Evolutionary conservation across 2,888 invertebrate species (phyloP).

Genomic region (Andrena chrysosceles): DNA sequence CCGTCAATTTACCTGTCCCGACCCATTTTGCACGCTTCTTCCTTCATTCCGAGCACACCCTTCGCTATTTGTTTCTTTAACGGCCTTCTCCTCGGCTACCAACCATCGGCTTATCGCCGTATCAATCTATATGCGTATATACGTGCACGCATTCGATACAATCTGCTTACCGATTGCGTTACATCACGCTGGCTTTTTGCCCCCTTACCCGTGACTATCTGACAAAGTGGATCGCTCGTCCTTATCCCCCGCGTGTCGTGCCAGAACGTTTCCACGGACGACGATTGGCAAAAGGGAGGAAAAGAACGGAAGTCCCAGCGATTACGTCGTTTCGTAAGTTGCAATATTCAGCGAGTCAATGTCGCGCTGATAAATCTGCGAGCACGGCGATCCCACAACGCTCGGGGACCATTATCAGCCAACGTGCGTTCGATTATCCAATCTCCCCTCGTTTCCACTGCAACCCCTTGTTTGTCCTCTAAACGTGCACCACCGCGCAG

Average conservation of each 20-base stretch:
- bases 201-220: constrained; percentile 14
- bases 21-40: constrained; percentile 48
- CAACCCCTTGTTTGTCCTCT: neutral
- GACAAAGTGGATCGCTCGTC: constrained; percentile 34
- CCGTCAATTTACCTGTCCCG: constrained; percentile 50
- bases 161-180: constrained; percentile 57
- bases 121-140: constrained; percentile 50
- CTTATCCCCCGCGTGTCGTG: constrained; percentile 11
- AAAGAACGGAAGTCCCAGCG: constrained; percentile 4
- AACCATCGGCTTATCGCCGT: constrained; percentile 43
- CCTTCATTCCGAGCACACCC: constrained; percentile 51
- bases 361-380: constrained; percentile 10
- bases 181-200: constrained; percentile 41
- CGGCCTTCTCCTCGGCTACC: constrained; percentile 60
- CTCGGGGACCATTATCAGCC: constrained; percentile 2
- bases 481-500: neutral
- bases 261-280: constrained; percentile 13
- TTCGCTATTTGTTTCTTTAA: constrained; percentile 58
- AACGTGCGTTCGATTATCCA: neutral
- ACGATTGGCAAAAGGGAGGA: neutral
- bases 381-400: neutral
- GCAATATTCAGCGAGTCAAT: constrained; percentile 4
- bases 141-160: constrained; percentile 40
- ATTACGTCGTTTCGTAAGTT: constrained; percentile 35
- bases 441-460: neutral